Evolutionary conservation across 1,140 invertebrate species (phyloP).

Genomic region (Hyles euphorbiae): DNA sequence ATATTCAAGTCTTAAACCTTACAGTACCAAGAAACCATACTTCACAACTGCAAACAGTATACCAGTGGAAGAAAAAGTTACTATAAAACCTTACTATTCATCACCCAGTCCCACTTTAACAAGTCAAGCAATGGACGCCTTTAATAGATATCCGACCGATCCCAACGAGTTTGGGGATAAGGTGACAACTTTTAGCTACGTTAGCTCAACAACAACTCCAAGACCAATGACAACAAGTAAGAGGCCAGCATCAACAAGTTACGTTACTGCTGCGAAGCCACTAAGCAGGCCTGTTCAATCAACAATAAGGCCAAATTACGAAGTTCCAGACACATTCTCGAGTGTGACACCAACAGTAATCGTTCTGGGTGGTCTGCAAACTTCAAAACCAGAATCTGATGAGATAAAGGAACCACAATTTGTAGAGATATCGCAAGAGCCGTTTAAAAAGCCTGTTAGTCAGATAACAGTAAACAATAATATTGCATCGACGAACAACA

Average conservation of each 20-base stretch:
- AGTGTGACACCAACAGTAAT: slow-evolving; percentile 84
- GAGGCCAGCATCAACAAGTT: slow-evolving; percentile 77
- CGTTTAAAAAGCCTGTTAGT: slow-evolving; percentile 69
- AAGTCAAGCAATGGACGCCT: slow-evolving; percentile 61
- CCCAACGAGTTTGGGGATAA: slow-evolving; percentile 56
- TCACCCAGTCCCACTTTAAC: slow-evolving; percentile 49
- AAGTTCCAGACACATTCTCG: slow-evolving; percentile 59
- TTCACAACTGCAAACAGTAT: slow-evolving; percentile 51
- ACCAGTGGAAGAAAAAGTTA: slow-evolving; percentile 37
- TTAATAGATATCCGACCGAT: slow-evolving; percentile 62
- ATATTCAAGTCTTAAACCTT: slow-evolving; percentile 22
- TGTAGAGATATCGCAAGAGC: slow-evolving; percentile 68
- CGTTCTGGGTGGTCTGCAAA: slow-evolving; percentile 76
- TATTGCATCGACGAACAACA: slow-evolving; percentile 75
- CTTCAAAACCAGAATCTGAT: slow-evolving; percentile 52
- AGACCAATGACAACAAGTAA: slow-evolving; percentile 43
- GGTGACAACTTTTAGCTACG: slow-evolving; percentile 64
- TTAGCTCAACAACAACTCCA: slow-evolving; percentile 56
- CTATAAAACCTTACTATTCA: slow-evolving; percentile 40
- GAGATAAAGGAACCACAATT: slow-evolving; percentile 55
- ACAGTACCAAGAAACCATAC: slow-evolving; percentile 31
- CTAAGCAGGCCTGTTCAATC: slow-evolving; percentile 54
- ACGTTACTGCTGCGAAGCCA: slow-evolving; percentile 75
- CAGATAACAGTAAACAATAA: slow-evolving; percentile 77
- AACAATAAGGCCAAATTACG: slow-evolving; percentile 43